Base-by-base conservation (phyloP, 2,113 vertebrate species). In the Neogobius melanostomus region DNA sequence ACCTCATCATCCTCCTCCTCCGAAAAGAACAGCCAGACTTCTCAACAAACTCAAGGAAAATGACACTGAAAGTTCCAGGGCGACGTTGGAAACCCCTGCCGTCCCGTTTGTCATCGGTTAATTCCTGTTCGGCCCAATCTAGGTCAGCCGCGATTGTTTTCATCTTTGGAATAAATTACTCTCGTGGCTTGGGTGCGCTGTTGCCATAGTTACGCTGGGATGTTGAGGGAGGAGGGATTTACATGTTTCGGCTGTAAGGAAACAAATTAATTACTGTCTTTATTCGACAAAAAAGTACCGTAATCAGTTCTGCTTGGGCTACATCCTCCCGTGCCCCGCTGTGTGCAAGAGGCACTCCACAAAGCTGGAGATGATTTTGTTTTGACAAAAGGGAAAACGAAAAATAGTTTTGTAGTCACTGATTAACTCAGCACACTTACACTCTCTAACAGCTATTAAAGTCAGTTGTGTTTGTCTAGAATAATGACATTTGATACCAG, bases 121-220 rank as follows among this genome's bases (percentile, higher is more conserved):
- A 36, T 45, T 72, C 63, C 76, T 71, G 68, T 80, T 60, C 72
- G 69, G 6, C 28, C 42, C 15, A 47, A 88, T 85, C 74, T 86
- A 86, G 86, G 88, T 87, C 88, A 84, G 76, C 81, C 61, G 72
- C 78, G 66, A 46, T 84, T 70, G 84, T 85, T 76, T 36, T 85
- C 81, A 87, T 83, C 79, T 83, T 75, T 77, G 77, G 80, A 71
- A 78, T 77, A 77, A 83, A 80, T 79, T 68, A 81, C 69, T 66
- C 64, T 82, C 62, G 77, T 79, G 56, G 79, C 73, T 84, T 84
- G 53, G 17, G 63, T 71, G 69, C 64, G 72, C 28, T 54, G 80
- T 90, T 79, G 49, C 83, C 80, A 86, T 88, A 82, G 85, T 74
- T 82, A 87, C 85, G 0, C 62, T 56, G 68, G 59, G 46, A 75